Base-by-base conservation (phyloP, 2,113 vertebrate genomes). In the Cynocephalus volans region DNA sequence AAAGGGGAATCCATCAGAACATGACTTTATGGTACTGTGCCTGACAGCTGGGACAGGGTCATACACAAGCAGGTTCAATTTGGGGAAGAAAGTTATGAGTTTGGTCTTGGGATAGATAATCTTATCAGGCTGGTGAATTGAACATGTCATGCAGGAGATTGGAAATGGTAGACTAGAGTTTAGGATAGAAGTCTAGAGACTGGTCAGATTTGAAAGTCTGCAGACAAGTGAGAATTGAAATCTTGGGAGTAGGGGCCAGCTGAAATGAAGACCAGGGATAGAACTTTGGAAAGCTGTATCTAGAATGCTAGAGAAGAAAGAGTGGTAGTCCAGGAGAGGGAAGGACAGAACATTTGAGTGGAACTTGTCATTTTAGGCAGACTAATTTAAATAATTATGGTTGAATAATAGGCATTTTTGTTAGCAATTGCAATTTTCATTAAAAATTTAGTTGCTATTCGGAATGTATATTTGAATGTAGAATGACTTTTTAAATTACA, bases 401-500 rank as follows among this genome's bases (percentile, higher is more conserved):
- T 72, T 94, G 69, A 70, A 48, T 77, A 85, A n/a, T n/a, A 64
- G 73, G 17, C 73, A 33, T 82, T 72, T 18, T 94, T 45, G 60
- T 79, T 95, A 85, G 28, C 85, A 62, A 2, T 56, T 77, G 48
- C 33, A 52, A 36, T 83, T 96, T 95, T 77, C 65, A 72, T 92
- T 85, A 92, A 80, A 89, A 75, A 72, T 31, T 56, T 70, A 75
- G 33, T 81, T 93, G 67, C 28, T 95, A 1, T 87, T 84, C 70
- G 65, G 62, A 88, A 52, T n/a, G 24, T 75, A n/a, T 64, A 18
- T 91, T 80, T 77, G 76, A 36, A 67, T 79, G 17, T 28, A 77
- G 81, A 88, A 70, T 76, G 41, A 88, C 96, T 98, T 97, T 58
- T 97, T 69, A 98, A 97, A 95, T 41, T 70, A 41, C 31, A 95